These are phyloP conservation scores for Endomychus coccineus DNA, from an alignment of 2,888 invertebrate genomes.

Conservation along the genomic window DNA sequence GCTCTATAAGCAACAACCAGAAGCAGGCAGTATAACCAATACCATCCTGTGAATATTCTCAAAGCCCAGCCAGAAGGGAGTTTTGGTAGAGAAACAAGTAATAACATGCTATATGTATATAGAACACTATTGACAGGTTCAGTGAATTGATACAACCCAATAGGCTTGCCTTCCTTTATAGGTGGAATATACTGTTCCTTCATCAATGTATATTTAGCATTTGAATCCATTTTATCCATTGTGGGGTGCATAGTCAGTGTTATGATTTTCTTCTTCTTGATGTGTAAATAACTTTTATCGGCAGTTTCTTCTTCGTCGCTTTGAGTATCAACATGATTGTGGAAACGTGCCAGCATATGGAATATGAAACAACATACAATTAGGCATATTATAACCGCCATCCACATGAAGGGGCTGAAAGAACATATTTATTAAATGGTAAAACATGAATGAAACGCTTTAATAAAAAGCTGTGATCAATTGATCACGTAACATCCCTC, in stretches of 20 bases:
- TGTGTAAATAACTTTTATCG: slow-evolving; percentile 6
- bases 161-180: slow-evolving; percentile 33
- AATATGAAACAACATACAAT: slow-evolving; percentile 60
- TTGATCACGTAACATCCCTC: too few relatives aligned
- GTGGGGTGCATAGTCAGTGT: slow-evolving; percentile 28
- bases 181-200: slow-evolving; percentile 30
- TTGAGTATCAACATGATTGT: slow-evolving; percentile 42
- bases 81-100: slow-evolving; percentile 69
- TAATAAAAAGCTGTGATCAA: slow-evolving; percentile 5
- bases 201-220: slow-evolving; percentile 35
- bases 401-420: slow-evolving; percentile 64
- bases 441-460: slow-evolving; percentile 2
- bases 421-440: slow-evolving; percentile 6
- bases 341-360: slow-evolving; percentile 55
- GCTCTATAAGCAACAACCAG: slow-evolving; percentile 74
- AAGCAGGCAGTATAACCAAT: slow-evolving; percentile 77
- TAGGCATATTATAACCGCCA: slow-evolving; percentile 60
- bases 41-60: slow-evolving; percentile 75
- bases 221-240: slow-evolving; percentile 27
- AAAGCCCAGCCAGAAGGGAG: slow-evolving; percentile 75
- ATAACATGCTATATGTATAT: slow-evolving; percentile 74
- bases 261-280: slow-evolving; percentile 26
- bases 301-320: slow-evolving; percentile 27
- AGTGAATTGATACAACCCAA: slow-evolving; percentile 63
- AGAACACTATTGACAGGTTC: slow-evolving; percentile 66